phyloP scores from a whole-genome alignment of 2,888 invertebrate genomes.

The Crocallis elinguaria region DNA sequence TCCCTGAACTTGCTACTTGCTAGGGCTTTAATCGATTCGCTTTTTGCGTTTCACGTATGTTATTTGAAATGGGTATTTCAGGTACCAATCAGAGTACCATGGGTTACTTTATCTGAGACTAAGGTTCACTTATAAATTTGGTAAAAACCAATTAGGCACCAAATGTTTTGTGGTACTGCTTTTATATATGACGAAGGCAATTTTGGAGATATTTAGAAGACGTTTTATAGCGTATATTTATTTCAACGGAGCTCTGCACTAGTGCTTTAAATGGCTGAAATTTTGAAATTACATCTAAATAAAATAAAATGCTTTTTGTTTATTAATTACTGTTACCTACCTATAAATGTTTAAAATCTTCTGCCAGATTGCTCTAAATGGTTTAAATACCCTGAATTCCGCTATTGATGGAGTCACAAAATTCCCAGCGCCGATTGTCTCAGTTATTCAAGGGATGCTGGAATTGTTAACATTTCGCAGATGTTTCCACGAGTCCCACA shows the following conservation, averaged over 20 bases:
- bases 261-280: background rate
- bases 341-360: background rate
- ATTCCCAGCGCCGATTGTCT: conserved; percentile 22
- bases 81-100: too few relatives aligned
- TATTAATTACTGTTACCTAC: too few relatives aligned
- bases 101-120: too few relatives aligned
- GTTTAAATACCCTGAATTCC: conserved; percentile 4
- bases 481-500: conserved; percentile 7
- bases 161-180: too few relatives aligned
- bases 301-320: too few relatives aligned
- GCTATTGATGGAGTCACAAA: conserved; percentile 7
- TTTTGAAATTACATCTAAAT: background rate
- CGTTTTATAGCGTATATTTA: too few relatives aligned
- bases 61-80: too few relatives aligned
- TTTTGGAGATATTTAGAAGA: too few relatives aligned
- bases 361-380: background rate
- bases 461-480: conserved; percentile 26
- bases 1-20: background rate
- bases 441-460: conserved; percentile 11
- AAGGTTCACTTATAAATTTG: too few relatives aligned
- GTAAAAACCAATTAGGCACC: too few relatives aligned
- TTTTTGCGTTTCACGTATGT: background rate
- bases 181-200: too few relatives aligned
- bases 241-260: too few relatives aligned
- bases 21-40: background rate